Base-by-base conservation (phyloP, 2,888 invertebrate genomes). In the Caenorhabditis afra region DNA sequence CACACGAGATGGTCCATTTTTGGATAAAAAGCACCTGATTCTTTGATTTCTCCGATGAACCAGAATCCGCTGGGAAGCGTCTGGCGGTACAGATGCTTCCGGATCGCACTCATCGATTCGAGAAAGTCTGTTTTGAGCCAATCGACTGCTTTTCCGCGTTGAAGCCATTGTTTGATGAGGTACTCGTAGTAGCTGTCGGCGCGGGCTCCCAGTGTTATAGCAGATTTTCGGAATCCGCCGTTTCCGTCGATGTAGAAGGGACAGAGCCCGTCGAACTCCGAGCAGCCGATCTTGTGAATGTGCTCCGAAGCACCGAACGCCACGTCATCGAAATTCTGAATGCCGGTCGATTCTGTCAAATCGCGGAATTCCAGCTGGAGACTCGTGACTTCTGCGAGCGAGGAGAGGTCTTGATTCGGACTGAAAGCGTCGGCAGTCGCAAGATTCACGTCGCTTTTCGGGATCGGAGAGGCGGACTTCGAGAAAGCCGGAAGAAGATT, bases 181-280 rank as follows among this genome's bases (percentile, higher is more conserved):
- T 99, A 99, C 91, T 99, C 99, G 91, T 99, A 99, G 91, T 99
- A 99, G 88, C 96, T 96, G 91, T 99, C 99, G 0, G 96, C 97
- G 39, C 98, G 92, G 0, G 98, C 98, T 0, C 99, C 99, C 11
- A 99, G 92, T 0, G 98, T 98, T 73, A 99, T 95, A 1, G 96
- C 95, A 0, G 64, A 47, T n/a, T 96, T 92, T 47, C 68, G 80
- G 90, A 98, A 97, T 47, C 94, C 93, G 0, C 98, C 99, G 0
- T 95, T 95, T 89, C 95, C 94, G 0, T 98, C 95, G 91, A 96
- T 97, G 91, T 96, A 98, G 90, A 98, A 98, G 20, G 97, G 97
- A 85, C 99, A 97, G 62, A 99, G 92, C 1, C 98, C 98, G 89
- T 95, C 94, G 57, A 93, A 94, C 91, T 97, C 96, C n/a, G 94